These are phyloP conservation scores for Tiliqua scincoides DNA, from an alignment of 2,113 vertebrate species.

Conservation along the genomic window DNA sequence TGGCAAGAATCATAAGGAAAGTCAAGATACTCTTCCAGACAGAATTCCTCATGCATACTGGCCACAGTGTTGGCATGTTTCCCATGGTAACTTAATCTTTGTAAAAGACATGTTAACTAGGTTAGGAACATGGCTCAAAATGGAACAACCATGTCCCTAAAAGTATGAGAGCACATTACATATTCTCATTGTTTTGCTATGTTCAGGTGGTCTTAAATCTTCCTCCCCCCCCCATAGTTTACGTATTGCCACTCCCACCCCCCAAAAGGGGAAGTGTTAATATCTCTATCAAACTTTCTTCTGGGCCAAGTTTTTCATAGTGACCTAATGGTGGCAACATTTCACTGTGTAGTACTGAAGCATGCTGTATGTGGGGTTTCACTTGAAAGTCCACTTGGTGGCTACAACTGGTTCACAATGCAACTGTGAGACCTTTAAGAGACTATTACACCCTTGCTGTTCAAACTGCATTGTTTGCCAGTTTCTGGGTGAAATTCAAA, in stretches of 20 bases:
- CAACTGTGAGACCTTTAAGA: too few species aligned
- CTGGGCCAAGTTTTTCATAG: background rate
- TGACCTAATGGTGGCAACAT: background rate
- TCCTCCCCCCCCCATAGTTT: background rate
- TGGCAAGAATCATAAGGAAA: background rate
- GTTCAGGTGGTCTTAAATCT: background rate
- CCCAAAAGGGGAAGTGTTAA: background rate
- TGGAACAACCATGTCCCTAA: background rate
- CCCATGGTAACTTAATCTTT: background rate
- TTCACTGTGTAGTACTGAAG: background rate
- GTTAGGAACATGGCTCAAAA: background rate
- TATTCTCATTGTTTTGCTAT: background rate
- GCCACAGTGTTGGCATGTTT: background rate
- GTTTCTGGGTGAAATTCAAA: too few species aligned
- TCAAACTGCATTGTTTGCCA: too few species aligned
- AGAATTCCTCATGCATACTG: background rate
- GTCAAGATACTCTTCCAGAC: background rate
- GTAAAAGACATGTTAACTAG: background rate
- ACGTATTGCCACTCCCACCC: background rate
- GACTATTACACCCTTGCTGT: too few species aligned
- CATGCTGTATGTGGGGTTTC: too few species aligned
- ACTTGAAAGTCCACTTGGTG: too few species aligned
- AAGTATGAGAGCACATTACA: background rate
- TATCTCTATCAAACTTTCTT: background rate
- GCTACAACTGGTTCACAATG: too few species aligned